Evolutionary conservation across 2,797 vertebrate species (phyloP).

Genomic region (Antennarius maculatus): DNA sequence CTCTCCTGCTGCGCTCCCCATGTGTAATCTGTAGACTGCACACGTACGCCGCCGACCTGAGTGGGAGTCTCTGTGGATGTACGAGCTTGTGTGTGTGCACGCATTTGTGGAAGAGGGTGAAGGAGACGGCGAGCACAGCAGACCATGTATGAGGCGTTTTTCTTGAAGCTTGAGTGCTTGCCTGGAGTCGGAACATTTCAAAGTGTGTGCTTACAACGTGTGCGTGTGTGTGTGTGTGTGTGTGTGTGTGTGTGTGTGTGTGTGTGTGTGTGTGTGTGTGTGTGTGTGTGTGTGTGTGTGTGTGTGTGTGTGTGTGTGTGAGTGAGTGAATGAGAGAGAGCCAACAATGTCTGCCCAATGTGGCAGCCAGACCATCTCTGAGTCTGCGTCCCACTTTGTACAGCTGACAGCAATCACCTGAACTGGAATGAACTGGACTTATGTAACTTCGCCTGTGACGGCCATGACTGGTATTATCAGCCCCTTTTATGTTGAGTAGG

Average conservation of each 20-base stretch:
- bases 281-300: not conserved
- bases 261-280: not conserved
- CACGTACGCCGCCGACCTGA: slow-evolving; percentile 78
- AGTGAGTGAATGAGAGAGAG: not conserved
- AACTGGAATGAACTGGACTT: slow-evolving; percentile 74
- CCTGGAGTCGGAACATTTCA: slow-evolving; percentile 21
- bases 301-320: not conserved
- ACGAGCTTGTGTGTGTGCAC: slow-evolving; percentile 20
- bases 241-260: slow-evolving; percentile 10
- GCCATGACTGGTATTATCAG: slow-evolving; percentile 52
- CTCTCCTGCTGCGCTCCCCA: slow-evolving; percentile 73
- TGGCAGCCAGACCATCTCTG: slow-evolving; percentile 58
- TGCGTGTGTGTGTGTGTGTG: slow-evolving; percentile 6
- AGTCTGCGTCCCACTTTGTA: slow-evolving; percentile 60
- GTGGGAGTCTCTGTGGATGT: slow-evolving; percentile 58
- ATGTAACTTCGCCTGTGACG: slow-evolving; percentile 59
- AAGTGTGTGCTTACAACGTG: slow-evolving; percentile 20
- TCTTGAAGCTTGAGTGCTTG: slow-evolving; percentile 28
- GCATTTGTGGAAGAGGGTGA: slow-evolving; percentile 49
- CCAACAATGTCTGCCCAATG: slow-evolving; percentile 44
- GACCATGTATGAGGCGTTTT: slow-evolving; percentile 38
- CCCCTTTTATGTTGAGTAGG: slow-evolving; percentile 36
- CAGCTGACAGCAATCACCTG: slow-evolving; percentile 80
- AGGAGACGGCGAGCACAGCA: slow-evolving; percentile 31
- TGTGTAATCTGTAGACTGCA: slow-evolving; percentile 77